phyloP scores from a whole-genome alignment of 2,113 vertebrate species.

The Empidonax alnorum region DNA sequence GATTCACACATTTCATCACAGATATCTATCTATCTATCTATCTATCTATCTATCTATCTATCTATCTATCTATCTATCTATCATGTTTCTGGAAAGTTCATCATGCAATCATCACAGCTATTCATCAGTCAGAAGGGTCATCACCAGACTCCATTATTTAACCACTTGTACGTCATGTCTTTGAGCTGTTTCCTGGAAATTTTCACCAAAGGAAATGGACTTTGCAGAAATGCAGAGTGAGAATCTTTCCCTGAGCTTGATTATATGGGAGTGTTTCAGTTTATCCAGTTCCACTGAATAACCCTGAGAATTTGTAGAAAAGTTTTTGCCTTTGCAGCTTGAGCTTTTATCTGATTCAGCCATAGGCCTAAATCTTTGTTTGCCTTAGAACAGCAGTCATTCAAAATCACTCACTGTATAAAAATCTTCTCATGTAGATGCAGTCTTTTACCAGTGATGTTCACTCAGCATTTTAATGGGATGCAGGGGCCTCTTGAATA shows the following conservation, averaged over 20 bases:
- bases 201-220: neutral
- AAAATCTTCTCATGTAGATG: slow-evolving; percentile 31
- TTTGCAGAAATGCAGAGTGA: neutral
- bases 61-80: neutral
- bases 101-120: neutral
- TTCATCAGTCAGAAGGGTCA: neutral
- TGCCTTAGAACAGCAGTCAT: slow-evolving; percentile 41
- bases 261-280: neutral
- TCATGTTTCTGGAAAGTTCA: neutral
- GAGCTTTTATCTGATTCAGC: slow-evolving; percentile 32
- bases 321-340: slow-evolving; percentile 4
- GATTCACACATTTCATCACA: neutral
- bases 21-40: neutral
- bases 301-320: slow-evolving; percentile 16
- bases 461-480: slow-evolving; percentile 24
- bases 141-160: neutral
- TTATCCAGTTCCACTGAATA: slow-evolving; percentile 14
- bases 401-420: slow-evolving; percentile 40
- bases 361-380: slow-evolving; percentile 4
- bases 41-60: too few species aligned
- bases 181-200: neutral
- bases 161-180: neutral
- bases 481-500: neutral
- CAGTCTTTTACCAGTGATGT: neutral
- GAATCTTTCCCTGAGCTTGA: neutral